Percentiles rank a stretch among this genome's conserved stretches.
Conservation (phyloP, 2,797 vertebrate genomes). For the Bothrops alternatus region DNA sequence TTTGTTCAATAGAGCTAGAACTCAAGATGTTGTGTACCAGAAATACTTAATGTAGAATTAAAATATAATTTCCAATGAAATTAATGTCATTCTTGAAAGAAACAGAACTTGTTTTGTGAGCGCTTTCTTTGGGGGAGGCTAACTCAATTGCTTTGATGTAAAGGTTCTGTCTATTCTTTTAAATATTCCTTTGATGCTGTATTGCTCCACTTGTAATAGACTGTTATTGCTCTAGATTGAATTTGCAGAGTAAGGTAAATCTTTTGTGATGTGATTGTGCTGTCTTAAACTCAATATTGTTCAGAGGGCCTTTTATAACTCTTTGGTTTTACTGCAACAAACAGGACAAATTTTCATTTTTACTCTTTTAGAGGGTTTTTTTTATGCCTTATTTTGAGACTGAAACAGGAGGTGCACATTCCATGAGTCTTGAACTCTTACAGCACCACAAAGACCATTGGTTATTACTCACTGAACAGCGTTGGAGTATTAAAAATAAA, state of each 20-base stretch:
- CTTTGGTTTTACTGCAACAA: constrained; percentile 79
- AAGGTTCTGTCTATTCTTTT: constrained; percentile 89
- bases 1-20: constrained; percentile 32
- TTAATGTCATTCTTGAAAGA: constrained; percentile 69
- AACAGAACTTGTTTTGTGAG: constrained; percentile 68
- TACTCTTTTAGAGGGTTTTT: constrained; percentile 75
- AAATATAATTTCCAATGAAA: constrained; percentile 69
- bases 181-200: constrained; percentile 82
- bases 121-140: constrained; percentile 74
- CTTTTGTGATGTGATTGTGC: constrained; percentile 93
- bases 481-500: constrained; percentile 30
- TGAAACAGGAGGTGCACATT: constrained; percentile 45
- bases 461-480: constrained; percentile 30
- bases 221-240: constrained; percentile 95
- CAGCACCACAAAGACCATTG: neutral
- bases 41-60: constrained; percentile 59
- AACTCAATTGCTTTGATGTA: constrained; percentile 87
- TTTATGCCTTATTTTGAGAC: constrained; percentile 66
- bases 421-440: constrained; percentile 54
- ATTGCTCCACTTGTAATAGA: constrained; percentile 87
- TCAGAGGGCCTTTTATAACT: constrained; percentile 79
- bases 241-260: constrained; percentile 93
- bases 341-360: constrained; percentile 91
- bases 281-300: constrained; percentile 87
- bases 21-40: constrained; percentile 48